phyloP scores from a whole-genome alignment of 2,797 vertebrate genomes.

The Anisognathus igniventris region DNA sequence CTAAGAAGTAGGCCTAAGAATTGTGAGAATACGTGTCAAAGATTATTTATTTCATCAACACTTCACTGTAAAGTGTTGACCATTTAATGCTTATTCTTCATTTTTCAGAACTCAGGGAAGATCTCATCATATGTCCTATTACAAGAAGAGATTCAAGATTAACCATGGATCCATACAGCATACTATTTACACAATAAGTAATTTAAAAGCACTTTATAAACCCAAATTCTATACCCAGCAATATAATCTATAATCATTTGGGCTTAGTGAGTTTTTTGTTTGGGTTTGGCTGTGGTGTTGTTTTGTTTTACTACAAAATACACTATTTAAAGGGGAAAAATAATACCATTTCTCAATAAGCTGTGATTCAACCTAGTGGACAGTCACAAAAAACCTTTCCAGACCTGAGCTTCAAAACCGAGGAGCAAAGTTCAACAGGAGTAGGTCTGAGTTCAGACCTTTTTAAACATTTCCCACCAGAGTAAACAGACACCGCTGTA shows the following conservation, averaged over 20 bases:
- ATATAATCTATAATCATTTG: background rate
- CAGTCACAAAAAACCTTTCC: background rate
- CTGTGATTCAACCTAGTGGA: background rate
- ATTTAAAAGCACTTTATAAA: background rate
- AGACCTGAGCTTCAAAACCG: background rate
- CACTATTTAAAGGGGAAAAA: background rate
- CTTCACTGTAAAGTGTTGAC: background rate
- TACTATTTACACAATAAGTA: background rate
- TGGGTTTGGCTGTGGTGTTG: background rate
- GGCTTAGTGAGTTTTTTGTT: background rate
- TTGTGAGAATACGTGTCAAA: background rate
- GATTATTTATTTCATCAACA: background rate
- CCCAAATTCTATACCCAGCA: background rate
- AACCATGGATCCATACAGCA: background rate
- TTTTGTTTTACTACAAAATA: background rate
- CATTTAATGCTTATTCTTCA: background rate
- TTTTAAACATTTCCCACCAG: background rate
- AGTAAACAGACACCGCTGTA: background rate
- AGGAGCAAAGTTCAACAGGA: background rate
- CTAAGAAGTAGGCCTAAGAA: background rate
- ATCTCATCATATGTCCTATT: background rate
- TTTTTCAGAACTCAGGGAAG: background rate
- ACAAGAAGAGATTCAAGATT: background rate
- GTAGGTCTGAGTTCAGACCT: background rate
- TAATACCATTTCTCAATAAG: background rate